Base-by-base conservation (phyloP, 1,140 invertebrate species). In the Tenebrio molitor region DNA sequence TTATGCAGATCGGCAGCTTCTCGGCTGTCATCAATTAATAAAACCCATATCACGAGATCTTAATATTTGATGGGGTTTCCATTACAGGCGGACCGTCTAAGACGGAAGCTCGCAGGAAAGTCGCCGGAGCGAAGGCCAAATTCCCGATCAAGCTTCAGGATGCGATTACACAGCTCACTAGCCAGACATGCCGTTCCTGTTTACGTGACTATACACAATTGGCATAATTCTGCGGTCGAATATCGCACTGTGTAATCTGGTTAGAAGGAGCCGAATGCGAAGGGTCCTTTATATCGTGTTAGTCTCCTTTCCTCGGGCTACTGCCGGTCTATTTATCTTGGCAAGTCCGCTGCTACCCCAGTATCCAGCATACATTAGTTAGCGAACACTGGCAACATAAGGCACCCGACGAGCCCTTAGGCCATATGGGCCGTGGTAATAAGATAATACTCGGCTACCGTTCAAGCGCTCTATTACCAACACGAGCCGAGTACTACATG, bases 21-120 rank as follows among this genome's bases (percentile, higher is more conserved):
- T 80, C 66, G 74, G 70, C 78, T 83, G 80, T 81, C 82, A 83
- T 84, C 83, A 84, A 84, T 84, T 84, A 84, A 84, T 84, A 83
- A 84, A 77, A 80, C 78, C 81, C 80, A 78, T 84, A 83, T 84
- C 83, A 84, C 76, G 81, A 80, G 74, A 71, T 71, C 21, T 84
- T 75, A 79, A 83, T 84, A 83, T 81, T 84, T 83, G 77, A 83
- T 82, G 77, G 65, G 29, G 66, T 74, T 77, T 81, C 81, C 81
- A 83, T 83, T 83, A 81, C 77, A 71, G 50, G 50, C 50, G 50
- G 50, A 29, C 50, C 50, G 69, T 42, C 63, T 65, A 41, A 65
- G 63, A 65, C 63, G 36, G 36, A 66, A 66, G 64, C 53, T 34
- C 42, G 64, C 62, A 63, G 41, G 70, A 53, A 70, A 73, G 66